Base-by-base conservation (phyloP, 1,140 invertebrate genomes). In the Drosophila ohnishii region DNA sequence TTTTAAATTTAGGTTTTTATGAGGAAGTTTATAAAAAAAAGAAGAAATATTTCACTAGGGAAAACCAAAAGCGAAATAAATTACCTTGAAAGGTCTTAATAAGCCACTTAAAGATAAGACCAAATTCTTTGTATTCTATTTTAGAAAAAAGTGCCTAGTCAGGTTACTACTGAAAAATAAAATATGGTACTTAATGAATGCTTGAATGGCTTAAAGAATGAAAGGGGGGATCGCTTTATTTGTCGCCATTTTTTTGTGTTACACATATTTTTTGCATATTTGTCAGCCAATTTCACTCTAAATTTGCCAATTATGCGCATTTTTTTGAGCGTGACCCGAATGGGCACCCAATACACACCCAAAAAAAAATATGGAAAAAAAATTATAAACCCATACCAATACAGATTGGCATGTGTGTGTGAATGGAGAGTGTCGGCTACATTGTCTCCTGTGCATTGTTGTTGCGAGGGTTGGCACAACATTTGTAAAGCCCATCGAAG, bases 271-370 rank as follows among this genome's bases (percentile, higher is more conserved):
- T 78, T 78, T 82, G 75, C 75, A 83, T 75, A 83, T 83, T 83
- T 83, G 80, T 83, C 80, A 78, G 65, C 64, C 80, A 83, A 83
- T 83, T 83, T 83, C 55, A 83, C 80, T 83, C 80, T 71, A 84
- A 83, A 83, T 83, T 83, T 83, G 80, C 80, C 80, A 83, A 83
- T 83, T 83, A 83, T 83, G 80, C 80, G 80, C 75, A 83, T 83
- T 83, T 80, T 78, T 83, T 83, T 83, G 56, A 79, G 65, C 80
- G 58, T 84, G 80, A 84, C 80, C 80, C 75, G 60, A 83, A 75
- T 82, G 75, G 79, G 67, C 79, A 82, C 45, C 69, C 40, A 59
- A 74, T 61, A 74, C 67, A 47, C 40, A 40, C 2, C 39, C 11
- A 47, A 50, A 59, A 44, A 59, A 6, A 55, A 2, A 40, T 9